Evolutionary conservation across 2,888 invertebrate species (phyloP), one percentile per base, ranked within the genome.

Genomic region (Pseudococcus viburni): DNA sequence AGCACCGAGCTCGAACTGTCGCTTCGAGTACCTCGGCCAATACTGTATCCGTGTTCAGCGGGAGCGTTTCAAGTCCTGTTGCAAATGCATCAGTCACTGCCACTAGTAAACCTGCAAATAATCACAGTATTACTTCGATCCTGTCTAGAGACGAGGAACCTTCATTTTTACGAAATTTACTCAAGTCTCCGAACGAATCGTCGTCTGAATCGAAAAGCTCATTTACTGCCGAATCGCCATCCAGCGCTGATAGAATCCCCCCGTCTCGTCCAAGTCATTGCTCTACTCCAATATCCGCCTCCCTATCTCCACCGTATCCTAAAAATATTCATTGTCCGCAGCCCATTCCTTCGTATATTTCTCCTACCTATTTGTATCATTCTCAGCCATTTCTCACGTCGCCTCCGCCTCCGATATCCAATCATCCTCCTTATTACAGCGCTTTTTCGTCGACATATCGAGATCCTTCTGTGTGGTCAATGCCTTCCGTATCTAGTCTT

Each of bases 51-150:
- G 91, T 73, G 22, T 19, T 55, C 48, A 39, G 89, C 89, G 89
- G 88, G 89, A 89, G 89, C 89, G 86, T 90, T 91, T 90, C 92
- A 92, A 89, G 89, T 91, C 33, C 87, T 8, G 39, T 77, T 19
- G 46, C 51, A 6, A 55, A 39, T 26, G 17, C 87, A 26, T 77
- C 87, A 17, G n/a, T 22, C 39, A 80, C 77, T 80, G 77, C 77
- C 77, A 80, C 87, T 22, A 73, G 46, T 64, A 89, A 89, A 68
- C 84, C 89, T 84, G 89, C 93, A 90, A 95, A 95, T 92, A 96
- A 95, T 91, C 96, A 96, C 92, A 96, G 96, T 93, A 96, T 96
- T 92, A 96, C 96, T 91, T 96, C 96, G 90, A 93, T 96, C 91
- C 93, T 96, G 90, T 95, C 95, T 89, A 94, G 94, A 90, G 93